phyloP scores from a whole-genome alignment of 2,113 vertebrate genomes.

The Andinoacara biseriatus region DNA sequence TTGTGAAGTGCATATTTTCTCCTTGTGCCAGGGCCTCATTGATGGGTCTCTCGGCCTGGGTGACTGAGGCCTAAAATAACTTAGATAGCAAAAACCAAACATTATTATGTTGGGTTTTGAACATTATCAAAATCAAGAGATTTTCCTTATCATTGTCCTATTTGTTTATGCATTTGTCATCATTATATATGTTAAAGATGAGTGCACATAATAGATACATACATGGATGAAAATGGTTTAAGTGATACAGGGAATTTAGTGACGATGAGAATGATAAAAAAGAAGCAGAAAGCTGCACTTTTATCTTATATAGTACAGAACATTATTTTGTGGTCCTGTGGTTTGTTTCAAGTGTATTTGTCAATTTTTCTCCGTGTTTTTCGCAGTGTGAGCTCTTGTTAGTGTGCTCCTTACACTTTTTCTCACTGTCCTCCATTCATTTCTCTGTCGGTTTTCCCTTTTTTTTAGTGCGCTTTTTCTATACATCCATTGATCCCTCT shows the following conservation, averaged over 20 bases:
- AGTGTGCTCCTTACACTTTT: neutral
- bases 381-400: neutral
- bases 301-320: neutral
- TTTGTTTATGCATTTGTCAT: neutral
- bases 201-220: neutral
- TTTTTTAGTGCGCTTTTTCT: slow-evolving; percentile 18
- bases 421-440: neutral
- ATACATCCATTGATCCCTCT: slow-evolving; percentile 29
- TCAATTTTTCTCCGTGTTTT: neutral
- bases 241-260: neutral
- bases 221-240: neutral
- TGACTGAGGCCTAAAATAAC: neutral
- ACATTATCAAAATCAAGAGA: neutral
- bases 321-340: neutral
- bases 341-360: neutral
- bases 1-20: too few species aligned
- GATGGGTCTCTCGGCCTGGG: neutral
- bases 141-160: too few species aligned
- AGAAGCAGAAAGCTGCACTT: neutral
- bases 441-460: neutral
- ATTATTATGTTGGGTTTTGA: neutral
- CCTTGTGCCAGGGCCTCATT: too few species aligned
- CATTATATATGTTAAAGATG: neutral
- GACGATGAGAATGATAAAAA: neutral
- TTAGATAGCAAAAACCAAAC: neutral